Evolutionary conservation across 2,797 vertebrate genomes (phyloP).

Genomic region (Gymnothorax javanicus): DNA sequence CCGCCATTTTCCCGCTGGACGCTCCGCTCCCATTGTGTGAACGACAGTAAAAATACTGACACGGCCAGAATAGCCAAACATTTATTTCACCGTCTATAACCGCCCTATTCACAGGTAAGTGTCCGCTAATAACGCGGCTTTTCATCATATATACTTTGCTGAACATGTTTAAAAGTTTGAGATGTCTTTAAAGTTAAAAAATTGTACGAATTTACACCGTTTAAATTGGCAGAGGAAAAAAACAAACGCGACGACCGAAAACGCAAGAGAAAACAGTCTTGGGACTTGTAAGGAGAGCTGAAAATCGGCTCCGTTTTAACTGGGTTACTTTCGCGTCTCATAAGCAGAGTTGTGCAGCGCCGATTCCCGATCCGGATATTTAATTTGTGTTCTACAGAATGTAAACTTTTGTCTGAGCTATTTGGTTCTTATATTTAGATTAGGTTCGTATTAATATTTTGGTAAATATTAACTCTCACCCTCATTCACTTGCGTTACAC

Average conservation of each 20-base stretch:
- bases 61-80: conserved; percentile 61
- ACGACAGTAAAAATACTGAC: conserved; percentile 67
- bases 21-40: conserved; percentile 71
- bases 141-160: neutral
- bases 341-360: conserved; percentile 51
- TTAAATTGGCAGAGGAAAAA: conserved; percentile 44
- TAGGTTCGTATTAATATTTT: conserved; percentile 46
- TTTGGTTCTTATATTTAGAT: conserved; percentile 11
- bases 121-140: neutral
- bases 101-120: conserved; percentile 62
- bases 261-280: conserved; percentile 57
- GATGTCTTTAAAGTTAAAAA: neutral
- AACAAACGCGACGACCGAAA: conserved; percentile 53
- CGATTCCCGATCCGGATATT: conserved; percentile 30
- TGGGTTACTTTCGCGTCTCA: conserved; percentile 67
- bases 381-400: conserved; percentile 55
- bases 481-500: conserved; percentile 54
- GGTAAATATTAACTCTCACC: conserved; percentile 57
- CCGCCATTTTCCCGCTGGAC: conserved; percentile 78
- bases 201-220: neutral
- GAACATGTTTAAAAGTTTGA: conserved; percentile 25
- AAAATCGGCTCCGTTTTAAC: conserved; percentile 60
- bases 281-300: conserved; percentile 49
- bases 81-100: conserved; percentile 58
- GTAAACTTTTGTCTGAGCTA: conserved; percentile 48